A percentile compares a stretch with the other conserved stretches of the same genome.
Evolutionary conservation across 1,140 invertebrate genomes (phyloP).

Genomic region (Glossosoma conforme): DNA sequence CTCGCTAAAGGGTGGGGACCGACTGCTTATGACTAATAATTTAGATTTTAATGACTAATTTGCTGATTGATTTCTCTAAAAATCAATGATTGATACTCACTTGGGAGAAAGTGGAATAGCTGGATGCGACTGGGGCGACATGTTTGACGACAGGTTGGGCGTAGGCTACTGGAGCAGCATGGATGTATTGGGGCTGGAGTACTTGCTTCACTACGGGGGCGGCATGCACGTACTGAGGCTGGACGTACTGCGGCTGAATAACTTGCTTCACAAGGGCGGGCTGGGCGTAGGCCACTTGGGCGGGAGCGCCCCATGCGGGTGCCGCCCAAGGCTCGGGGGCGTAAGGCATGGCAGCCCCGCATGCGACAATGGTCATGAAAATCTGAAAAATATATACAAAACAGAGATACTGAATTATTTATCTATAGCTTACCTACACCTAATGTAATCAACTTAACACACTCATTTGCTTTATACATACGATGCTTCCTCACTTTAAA

Average conservation of each 20-base stretch:
- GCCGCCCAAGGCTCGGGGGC: conserved; percentile 26
- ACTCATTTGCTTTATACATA: conserved; percentile 5
- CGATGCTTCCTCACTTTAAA: background rate
- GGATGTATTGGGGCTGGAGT: conserved; percentile 10
- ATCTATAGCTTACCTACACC: background rate
- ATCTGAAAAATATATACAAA: conserved; percentile 12
- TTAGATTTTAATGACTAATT: too few species aligned
- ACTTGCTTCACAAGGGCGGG: conserved; percentile 16
- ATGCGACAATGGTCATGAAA: conserved; percentile 21
- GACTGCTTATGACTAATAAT: too few species aligned
- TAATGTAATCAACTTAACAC: background rate
- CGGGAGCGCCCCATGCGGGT: conserved; percentile 11
- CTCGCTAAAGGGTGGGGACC: too few species aligned
- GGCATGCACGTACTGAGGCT: conserved; percentile 6
- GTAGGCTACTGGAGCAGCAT: conserved; percentile 8
- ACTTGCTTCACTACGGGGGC: conserved; percentile 9
- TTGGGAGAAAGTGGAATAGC: conserved; percentile 42
- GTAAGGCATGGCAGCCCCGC: conserved; percentile 27
- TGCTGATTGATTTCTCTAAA: too few species aligned
- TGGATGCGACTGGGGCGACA: conserved; percentile 34
- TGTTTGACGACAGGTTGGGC: conserved; percentile 23
- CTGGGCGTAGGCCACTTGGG: conserved; percentile 28
- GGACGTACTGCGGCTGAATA: conserved; percentile 10
- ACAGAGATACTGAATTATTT: background rate
- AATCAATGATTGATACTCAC: too few species aligned